These are phyloP conservation scores for Ladona fulva DNA, from an alignment of 1,140 invertebrate species.

Conservation along the genomic window DNA sequence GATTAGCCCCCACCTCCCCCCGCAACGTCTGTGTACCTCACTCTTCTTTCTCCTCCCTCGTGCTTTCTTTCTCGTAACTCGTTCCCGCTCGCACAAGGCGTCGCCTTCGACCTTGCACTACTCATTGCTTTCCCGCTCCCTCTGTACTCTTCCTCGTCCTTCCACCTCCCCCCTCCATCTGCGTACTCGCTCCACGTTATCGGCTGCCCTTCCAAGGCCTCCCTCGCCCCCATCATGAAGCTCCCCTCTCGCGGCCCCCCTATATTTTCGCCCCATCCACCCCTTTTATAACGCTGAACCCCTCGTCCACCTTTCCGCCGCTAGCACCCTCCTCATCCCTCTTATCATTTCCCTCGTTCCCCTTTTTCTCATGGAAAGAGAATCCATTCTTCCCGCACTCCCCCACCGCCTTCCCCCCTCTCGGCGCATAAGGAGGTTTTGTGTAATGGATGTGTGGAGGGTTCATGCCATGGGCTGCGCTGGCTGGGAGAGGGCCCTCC, in stretches of 20 bases:
- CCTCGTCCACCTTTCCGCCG: not conserved
- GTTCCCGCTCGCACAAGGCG: not conserved
- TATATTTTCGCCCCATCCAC: not conserved
- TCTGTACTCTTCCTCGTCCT: not conserved
- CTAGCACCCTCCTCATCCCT: not conserved
- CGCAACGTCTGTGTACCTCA: not conserved
- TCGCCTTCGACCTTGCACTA: not conserved
- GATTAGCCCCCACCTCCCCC: not conserved
- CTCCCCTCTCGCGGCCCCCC: too few relatives aligned
- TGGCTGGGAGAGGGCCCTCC: not conserved
- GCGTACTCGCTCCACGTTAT: not conserved
- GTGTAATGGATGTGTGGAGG: too few relatives aligned
- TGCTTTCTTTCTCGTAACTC: not conserved
- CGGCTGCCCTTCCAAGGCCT: not conserved
- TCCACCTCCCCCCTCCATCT: not conserved
- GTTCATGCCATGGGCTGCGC: too few relatives aligned
- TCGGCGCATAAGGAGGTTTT: too few relatives aligned
- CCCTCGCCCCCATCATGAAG: not conserved
- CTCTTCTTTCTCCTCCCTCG: not conserved
- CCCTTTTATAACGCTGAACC: not conserved
- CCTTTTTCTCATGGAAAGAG: not conserved
- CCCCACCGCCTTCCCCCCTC: not conserved
- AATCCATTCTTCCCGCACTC: not conserved
- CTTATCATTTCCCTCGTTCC: not conserved
- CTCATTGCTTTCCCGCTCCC: not conserved